Evolutionary conservation across 2,113 vertebrate genomes (phyloP), one percentile per base, ranked within the genome.

Genomic region (Atractosteus spatula): DNA sequence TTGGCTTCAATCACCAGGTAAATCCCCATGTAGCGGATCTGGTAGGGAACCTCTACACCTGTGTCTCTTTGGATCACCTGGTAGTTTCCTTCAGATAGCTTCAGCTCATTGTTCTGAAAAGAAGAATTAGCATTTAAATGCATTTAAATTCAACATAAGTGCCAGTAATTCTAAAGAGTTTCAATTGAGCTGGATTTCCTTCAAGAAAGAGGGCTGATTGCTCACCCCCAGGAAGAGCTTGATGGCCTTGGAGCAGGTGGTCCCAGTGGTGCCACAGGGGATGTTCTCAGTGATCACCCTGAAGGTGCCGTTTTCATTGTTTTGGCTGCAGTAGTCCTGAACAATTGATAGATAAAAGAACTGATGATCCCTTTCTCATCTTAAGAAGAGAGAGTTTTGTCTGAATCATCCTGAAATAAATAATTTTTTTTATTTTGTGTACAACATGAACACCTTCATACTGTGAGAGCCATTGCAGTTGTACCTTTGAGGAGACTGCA

Each of bases 241-340:
- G 84, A 98, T 95, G 78, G 91, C 85, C 77, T 96, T 98, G 70
- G 96, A 97, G 77, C 97, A 99, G 47, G 96, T 96, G 63, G 94
- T 92, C 61, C 96, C 96, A 0, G 92, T 95, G 61, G 92, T 94
- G 47, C 96, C 97, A 16, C 97, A 99, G 6, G 94, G 95, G 69
- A 98, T 81, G 12, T 98, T 98, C 85, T 98, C 96, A 0, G 94
- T 95, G 84, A 96, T 87, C 0, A 99, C 86, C 11, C 92, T 89
- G 88, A 99, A 96, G 55, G 86, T 88, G 62, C 92, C 93, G 2
- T 76, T 80, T 3, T 55, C 69, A 42, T 79, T 47, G 3, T 76
- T 86, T 8, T 80, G 79, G 1, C 89, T 78, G 6, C 95, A 97
- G 78, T 86, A 91, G 80, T 97, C 93, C 97, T 99, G 82, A 66